Percentiles rank a stretch among this genome's conserved stretches.
These are phyloP conservation scores for Xenopus laevis DNA, from an alignment of 2,113 vertebrate species.

Conservation along the genomic window DNA sequence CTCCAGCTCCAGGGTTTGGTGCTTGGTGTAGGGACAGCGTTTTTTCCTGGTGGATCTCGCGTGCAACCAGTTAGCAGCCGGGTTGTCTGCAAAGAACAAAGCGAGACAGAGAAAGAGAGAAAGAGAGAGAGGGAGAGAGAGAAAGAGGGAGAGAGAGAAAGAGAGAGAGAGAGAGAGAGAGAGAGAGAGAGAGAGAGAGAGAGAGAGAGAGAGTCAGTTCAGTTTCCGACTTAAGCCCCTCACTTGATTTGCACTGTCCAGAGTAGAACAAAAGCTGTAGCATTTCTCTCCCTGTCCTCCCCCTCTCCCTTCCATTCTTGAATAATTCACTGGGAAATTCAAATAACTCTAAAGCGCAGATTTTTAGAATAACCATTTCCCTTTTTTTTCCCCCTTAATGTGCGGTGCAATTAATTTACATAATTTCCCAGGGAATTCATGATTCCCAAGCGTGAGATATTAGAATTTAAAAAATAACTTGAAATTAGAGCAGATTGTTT, in stretches of 20 bases:
- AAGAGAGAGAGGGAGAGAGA: not conserved
- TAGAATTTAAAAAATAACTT: too few species aligned
- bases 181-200: too few species aligned
- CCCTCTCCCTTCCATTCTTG: not conserved
- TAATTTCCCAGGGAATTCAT: too few species aligned
- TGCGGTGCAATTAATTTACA: not conserved
- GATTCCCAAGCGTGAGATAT: too few species aligned
- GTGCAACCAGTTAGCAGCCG: constrained; percentile 94
- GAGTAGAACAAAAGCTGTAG: constrained; percentile 45
- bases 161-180: not conserved
- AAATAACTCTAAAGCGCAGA: not conserved
- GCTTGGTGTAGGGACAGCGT: constrained; percentile 92
- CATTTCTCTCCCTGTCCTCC: not conserved
- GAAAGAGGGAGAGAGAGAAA: too few species aligned
- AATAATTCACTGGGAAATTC: too few species aligned
- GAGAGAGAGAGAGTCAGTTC: not conserved
- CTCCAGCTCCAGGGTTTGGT: constrained; percentile 95
- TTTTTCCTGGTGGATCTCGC: constrained; percentile 97
- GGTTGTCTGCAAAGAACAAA: constrained; percentile 76
- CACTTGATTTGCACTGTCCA: not conserved
- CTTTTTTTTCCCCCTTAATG: too few species aligned
- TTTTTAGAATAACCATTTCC: not conserved
- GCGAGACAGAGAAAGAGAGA: too few species aligned
- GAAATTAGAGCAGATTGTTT: too few species aligned
- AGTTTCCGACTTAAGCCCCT: not conserved